Percentiles rank a stretch among this genome's conserved stretches.
Evolutionary conservation across 2,797 vertebrate genomes (phyloP).

Genomic region (Chelonia mydas): DNA sequence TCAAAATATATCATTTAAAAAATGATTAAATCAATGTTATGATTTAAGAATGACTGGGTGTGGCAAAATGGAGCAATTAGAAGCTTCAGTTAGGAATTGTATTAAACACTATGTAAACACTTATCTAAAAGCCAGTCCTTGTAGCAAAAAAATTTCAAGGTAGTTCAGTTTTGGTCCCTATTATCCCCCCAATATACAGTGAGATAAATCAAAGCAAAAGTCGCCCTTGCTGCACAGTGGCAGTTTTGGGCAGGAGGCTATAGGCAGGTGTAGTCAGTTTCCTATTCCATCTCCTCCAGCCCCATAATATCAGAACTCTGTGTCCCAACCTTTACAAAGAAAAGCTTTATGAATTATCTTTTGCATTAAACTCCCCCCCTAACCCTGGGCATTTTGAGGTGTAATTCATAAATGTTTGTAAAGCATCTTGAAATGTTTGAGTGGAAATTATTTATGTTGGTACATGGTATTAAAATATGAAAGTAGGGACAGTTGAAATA

Average conservation of each 20-base stretch:
- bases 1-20: not conserved
- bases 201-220: not conserved
- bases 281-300: not conserved
- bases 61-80: not conserved
- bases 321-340: not conserved
- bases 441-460: not conserved
- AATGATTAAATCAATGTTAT: not conserved
- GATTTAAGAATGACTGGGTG: accelerated
- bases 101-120: not conserved
- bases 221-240: not conserved
- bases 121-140: not conserved
- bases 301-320: not conserved
- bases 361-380: not conserved
- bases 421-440: not conserved
- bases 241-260: not conserved
- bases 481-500: not conserved
- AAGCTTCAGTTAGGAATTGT: accelerated
- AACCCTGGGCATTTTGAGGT: not conserved
- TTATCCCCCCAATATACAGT: not conserved
- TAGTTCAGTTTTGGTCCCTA: not conserved
- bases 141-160: not conserved
- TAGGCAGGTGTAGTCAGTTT: not conserved
- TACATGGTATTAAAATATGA: not conserved
- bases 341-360: accelerated
- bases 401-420: not conserved